Evolutionary conservation across 1,140 invertebrate species (phyloP), one percentile per base, ranked within the genome.

Genomic region (Macrosteles quadrilineatus): DNA sequence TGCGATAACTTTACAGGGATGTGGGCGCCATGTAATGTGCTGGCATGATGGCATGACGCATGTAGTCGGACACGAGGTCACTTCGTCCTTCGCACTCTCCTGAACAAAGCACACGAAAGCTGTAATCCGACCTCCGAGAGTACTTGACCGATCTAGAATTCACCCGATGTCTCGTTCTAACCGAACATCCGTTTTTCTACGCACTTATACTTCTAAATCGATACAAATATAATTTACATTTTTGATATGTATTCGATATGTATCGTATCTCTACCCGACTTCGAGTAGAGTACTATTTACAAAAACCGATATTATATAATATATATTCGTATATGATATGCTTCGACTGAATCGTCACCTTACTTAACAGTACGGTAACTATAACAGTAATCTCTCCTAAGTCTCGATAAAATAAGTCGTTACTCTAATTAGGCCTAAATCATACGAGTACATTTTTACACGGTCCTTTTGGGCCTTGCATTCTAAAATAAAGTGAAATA

Each of bases 201-300:
- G 11, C 25, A n/a, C 55, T 59, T 59, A 59, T 4, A 59, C 6
- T 14, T 59, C 55, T 59, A 59, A 4, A 59, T 14, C 6, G 12
- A 30, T 59, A 59, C 55, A 59, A 59, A 59, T 59, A 59, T 59
- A 59, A 25, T 59, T 25, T 21, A 14, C 12, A 50, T 25, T 59
- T 59, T 59, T 59, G 55, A 59, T 59, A 59, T 59, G 55, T 59
- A 30, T 59, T 59, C 23, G 55, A 59, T 59, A 59, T 59, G 25
- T 59, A 14, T 59, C 55, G 55, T 29, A 21, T 6, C 19, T 53
- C 23, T 27, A 12, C 23, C n/a, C 27, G 25, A 59, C 55, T 25
- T 59, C 23, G 23, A 59, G 12, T 25, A 4, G 9, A 2, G 25
- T 4, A 11, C 11, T 59, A 59, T 59, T 9, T 59, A 59, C 55